Evolutionary conservation across 2,888 invertebrate species (phyloP).

Genomic region (Nephrotoma guestfalica): DNA sequence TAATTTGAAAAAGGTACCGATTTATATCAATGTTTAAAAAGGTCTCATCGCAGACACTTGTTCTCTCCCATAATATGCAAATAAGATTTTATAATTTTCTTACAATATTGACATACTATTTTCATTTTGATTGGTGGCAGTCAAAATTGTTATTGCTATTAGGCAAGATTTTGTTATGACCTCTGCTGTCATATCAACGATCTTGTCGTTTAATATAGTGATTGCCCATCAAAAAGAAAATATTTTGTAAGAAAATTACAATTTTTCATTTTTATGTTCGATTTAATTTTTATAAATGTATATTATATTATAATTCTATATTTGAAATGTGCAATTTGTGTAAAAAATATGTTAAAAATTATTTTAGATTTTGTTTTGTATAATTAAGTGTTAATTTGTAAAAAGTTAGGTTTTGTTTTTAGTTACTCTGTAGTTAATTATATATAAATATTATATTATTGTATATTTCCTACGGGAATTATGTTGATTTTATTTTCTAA

Average conservation of each 20-base stretch:
- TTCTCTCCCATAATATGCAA: background rate
- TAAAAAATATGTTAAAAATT: background rate
- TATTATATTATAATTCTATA: background rate
- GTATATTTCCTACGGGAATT: background rate
- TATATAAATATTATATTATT: background rate
- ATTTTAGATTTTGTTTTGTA: background rate
- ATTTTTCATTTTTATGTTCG: background rate
- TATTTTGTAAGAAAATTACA: background rate
- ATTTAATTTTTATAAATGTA: background rate
- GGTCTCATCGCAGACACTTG: background rate
- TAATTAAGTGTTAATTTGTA: background rate
- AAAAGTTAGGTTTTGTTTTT: background rate
- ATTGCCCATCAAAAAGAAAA: conserved; percentile 4
- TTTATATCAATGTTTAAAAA: background rate
- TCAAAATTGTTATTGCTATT: background rate
- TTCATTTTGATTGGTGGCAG: conserved; percentile 2
- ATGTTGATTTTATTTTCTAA: background rate
- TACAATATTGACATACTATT: background rate
- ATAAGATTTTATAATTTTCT: background rate
- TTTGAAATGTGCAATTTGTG: background rate
- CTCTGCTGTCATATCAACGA: conserved; percentile 2
- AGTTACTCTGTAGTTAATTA: background rate
- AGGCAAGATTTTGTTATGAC: background rate
- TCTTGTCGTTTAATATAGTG: background rate
- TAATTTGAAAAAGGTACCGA: background rate